Evolutionary conservation across 2,888 invertebrate species (phyloP), one percentile per base, ranked within the genome.

Genomic region (Resseliella maxima): DNA sequence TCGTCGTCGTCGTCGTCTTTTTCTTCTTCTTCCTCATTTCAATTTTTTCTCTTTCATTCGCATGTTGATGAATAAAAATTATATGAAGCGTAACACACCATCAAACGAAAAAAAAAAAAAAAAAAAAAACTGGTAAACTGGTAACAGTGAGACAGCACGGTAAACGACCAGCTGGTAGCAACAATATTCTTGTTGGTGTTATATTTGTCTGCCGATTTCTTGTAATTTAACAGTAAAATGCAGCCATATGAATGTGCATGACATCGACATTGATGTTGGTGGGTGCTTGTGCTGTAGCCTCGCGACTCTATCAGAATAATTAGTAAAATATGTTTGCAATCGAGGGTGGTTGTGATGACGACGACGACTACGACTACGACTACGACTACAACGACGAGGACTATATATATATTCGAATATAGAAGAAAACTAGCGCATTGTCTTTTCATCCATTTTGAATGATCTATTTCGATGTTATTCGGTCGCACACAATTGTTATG

Each of bases 51-150:
- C n/a, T n/a, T n/a, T n/a, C n/a, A n/a, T n/a, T n/a, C n/a, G n/a
- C 0, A 72, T 72, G 72, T 72, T 1, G 72, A 38, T 36, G 81
- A 36, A 81, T 21, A 36, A 81, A 54, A n/a, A 81, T 2, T 81
- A 83, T 83, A 83, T 83, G 38, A 83, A 83, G 83, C 83, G 83
- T 83, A 83, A 83, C 83, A 83, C 38, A 12, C 12, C 72, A n/a
- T 21, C 36, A n/a, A n/a, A n/a, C n/a, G n/a, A n/a, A n/a, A 64
- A 24, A 31, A 64, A 3, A 41, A 8, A n/a, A n/a, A n/a, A n/a
- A n/a, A n/a, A n/a, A n/a, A n/a, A n/a, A n/a, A n/a, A n/a, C n/a
- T n/a, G n/a, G n/a, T n/a, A n/a, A n/a, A n/a, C n/a, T n/a, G n/a
- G n/a, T n/a, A n/a, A n/a, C n/a, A n/a, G n/a, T n/a, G n/a, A n/a